Percentiles rank a stretch among this genome's conserved stretches.
These are phyloP conservation scores for Parazoanthus atlanticus DNA, from an alignment of 92 coral and sea anemone species.

Conservation along the genomic window DNA sequence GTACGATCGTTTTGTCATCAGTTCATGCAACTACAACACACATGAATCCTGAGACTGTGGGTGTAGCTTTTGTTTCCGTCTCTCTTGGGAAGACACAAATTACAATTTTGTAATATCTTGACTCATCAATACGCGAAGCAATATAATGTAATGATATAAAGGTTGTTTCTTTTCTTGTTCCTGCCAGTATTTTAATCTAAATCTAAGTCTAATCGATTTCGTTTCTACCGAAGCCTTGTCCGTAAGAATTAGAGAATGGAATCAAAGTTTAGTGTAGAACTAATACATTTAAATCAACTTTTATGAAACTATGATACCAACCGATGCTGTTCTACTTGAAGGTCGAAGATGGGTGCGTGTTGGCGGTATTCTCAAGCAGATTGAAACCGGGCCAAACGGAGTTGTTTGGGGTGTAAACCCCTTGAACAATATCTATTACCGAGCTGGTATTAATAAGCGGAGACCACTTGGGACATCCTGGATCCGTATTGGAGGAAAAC, in stretches of 20 bases:
- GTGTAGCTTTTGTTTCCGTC: no score
- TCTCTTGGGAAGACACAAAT: no score
- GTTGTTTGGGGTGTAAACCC: constrained; percentile 46
- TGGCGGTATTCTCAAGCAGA: constrained; percentile 32
- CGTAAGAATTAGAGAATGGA: background rate
- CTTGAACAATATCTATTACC: background rate
- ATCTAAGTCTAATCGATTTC: no score
- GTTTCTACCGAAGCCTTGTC: no score
- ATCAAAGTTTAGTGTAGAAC: background rate
- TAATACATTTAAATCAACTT: background rate
- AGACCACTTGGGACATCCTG: constrained; percentile 44
- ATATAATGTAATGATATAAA: no score
- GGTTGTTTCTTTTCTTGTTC: no score
- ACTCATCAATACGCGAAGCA: no score
- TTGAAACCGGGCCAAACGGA: constrained; percentile 55
- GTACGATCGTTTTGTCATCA: no score
- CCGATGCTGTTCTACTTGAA: background rate
- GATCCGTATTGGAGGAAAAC: constrained; percentile 23
- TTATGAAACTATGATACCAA: background rate
- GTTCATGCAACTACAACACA: no score
- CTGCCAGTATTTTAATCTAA: no score
- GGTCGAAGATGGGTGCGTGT: constrained; percentile 40
- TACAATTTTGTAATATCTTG: no score
- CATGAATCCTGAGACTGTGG: no score
- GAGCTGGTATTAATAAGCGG: constrained; percentile 34